Base-by-base conservation (phyloP, 2,888 invertebrate species). In the Lasius platythorax region DNA sequence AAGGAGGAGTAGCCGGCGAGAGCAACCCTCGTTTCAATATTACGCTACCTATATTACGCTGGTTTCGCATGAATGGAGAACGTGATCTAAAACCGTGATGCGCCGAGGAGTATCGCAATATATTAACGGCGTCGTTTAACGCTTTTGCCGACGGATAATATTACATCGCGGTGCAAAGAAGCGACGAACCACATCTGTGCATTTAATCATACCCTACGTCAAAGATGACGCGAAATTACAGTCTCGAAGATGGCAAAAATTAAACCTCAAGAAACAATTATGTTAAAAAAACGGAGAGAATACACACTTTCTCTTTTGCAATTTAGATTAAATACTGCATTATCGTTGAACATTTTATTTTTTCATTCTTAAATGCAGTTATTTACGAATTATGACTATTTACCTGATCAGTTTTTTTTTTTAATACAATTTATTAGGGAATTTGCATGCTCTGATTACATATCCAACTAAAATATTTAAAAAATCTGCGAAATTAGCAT, bases 41-140 rank as follows among this genome's bases (percentile, higher is more conserved):
- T 37, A 37, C 37, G 37, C 43, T 46, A 23, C 23, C 23, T 23
- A 64, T 75, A 23, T 66, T 76, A 40, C 53, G 18, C 28, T 66
- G 12, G 67, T 67, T 76, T 67, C 37, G 53, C 76, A 76, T 76
- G 40, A 76, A 76, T 67, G 53, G 37, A 37, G 53, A 76, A 67
- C 12, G 23, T 18, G 67, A 67, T 28, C 53, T 64, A 67, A 67
- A 67, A 64, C 37, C 67, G 67, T 18, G 67, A 67, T 40, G 43
- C 76, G 50, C 63, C 23, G 61, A 63, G 23, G n/a, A 67, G 53
- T 76, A 76, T 76, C 53, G 76, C n/a, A 53, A 76, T 76, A 67
- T 67, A 67, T 76, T 76, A 76, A 53, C 53, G 28, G 53, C 76
- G 18, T 23, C 64, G 64, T 37, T 76, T 67, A 76, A 76, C 37